Percentiles rank a stretch among this genome's conserved stretches.
Evolutionary conservation across 2,113 vertebrate genomes (phyloP).

Genomic region (Tetrao urogallus): DNA sequence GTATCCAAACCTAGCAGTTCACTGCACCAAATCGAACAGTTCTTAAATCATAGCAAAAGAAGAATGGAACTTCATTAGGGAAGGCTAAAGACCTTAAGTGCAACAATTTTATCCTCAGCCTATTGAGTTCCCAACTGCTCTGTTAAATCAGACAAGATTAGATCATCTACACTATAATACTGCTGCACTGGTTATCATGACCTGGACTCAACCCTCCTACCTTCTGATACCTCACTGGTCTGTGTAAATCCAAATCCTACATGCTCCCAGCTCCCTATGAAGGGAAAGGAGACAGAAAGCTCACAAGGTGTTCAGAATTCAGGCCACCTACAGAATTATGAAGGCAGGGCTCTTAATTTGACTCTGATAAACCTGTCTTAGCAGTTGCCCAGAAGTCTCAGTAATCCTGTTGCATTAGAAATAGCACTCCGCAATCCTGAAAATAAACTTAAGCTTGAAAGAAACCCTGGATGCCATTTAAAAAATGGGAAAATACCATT

Average conservation of each 20-base stretch:
- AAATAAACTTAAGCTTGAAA: background rate
- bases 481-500: background rate
- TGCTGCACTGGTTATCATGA: no score
- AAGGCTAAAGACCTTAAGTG: background rate
- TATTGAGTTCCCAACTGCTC: fast-evolving
- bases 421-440: no score
- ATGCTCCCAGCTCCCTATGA: background rate
- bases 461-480: background rate
- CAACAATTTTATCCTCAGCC: background rate
- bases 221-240: background rate
- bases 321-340: background rate
- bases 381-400: background rate
- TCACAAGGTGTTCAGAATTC: background rate
- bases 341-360: background rate
- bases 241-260: background rate
- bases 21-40: background rate
- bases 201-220: background rate
- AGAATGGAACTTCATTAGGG: fast-evolving
- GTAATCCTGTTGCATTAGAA: background rate
- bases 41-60: fast-evolving
- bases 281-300: background rate
- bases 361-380: background rate
- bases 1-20: background rate
- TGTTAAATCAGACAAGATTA: background rate
- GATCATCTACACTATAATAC: background rate